These are phyloP conservation scores for Aphelocoma coerulescens DNA, from an alignment of 2,113 vertebrate genomes.

Conservation along the genomic window DNA sequence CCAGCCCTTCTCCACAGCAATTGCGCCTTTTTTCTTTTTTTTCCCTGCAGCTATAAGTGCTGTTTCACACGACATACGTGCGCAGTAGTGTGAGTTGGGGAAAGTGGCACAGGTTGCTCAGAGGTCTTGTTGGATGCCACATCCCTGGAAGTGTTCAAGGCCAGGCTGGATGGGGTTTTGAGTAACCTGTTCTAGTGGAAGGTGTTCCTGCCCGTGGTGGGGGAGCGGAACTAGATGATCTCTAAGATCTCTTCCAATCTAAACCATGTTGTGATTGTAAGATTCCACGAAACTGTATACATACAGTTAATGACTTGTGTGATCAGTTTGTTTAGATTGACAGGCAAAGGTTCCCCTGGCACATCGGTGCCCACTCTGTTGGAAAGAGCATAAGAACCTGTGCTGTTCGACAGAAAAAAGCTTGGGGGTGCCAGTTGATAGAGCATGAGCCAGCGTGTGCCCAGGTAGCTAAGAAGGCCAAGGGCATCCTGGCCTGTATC, in stretches of 20 bases:
- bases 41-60: not conserved
- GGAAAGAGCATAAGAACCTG: not conserved
- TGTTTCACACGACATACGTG: accelerated
- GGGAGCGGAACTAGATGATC: not conserved
- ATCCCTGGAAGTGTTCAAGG: not conserved
- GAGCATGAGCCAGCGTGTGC: not conserved
- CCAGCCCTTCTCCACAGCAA: not conserved
- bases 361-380: accelerated
- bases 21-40: accelerated
- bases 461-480: not conserved
- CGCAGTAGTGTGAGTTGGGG: accelerated
- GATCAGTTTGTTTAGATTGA: not conserved
- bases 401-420: not conserved
- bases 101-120: not conserved
- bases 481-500: not conserved
- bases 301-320: too few relatives aligned
- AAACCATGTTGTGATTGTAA: not conserved
- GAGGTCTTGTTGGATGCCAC: not conserved
- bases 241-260: not conserved
- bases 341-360: not conserved
- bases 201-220: too few relatives aligned
- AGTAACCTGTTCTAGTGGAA: too few relatives aligned
- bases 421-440: not conserved
- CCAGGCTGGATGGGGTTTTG: not conserved
- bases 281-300: not conserved